Conservation (phyloP, 2,113 vertebrate genomes). For the Salvelinus alpinus region DNA sequence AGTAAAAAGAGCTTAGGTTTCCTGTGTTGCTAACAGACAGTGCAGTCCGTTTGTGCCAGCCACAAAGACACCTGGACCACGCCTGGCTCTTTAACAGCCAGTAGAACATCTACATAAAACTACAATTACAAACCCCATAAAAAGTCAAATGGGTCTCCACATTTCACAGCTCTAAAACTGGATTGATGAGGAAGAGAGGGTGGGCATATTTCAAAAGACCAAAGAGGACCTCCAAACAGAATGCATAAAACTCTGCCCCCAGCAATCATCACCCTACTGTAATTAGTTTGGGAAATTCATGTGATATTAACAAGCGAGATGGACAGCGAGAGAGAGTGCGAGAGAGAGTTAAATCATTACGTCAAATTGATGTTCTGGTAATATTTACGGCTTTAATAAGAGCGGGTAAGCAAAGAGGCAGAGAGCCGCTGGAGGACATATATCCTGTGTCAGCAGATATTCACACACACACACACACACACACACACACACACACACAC, state of each 20-base stretch:
- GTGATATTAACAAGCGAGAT: slow-evolving; percentile 61
- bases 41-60: slow-evolving; percentile 16
- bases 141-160: slow-evolving; percentile 42
- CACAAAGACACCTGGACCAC: slow-evolving; percentile 53
- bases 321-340: background rate
- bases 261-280: slow-evolving; percentile 57
- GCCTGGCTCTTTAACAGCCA: slow-evolving; percentile 56
- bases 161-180: slow-evolving; percentile 52
- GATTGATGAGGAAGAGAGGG: slow-evolving; percentile 54
- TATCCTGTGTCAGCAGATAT: no score
- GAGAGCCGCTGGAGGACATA: no score
- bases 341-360: slow-evolving; percentile 62
- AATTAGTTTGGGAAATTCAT: slow-evolving; percentile 68
- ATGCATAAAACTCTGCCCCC: slow-evolving; percentile 54
- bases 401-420: slow-evolving; percentile 48
- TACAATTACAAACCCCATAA: slow-evolving; percentile 63
- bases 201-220: slow-evolving; percentile 57
- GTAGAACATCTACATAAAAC: slow-evolving; percentile 63
- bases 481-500: background rate
- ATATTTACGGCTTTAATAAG: slow-evolving; percentile 75
- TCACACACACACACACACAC: slow-evolving; percentile 13
- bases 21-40: background rate
- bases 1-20: no score
- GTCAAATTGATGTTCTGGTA: slow-evolving; percentile 62
- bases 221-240: slow-evolving; percentile 47